phyloP scores from a whole-genome alignment of 2,113 vertebrate genomes.

The Telmatochromis sp. region DNA sequence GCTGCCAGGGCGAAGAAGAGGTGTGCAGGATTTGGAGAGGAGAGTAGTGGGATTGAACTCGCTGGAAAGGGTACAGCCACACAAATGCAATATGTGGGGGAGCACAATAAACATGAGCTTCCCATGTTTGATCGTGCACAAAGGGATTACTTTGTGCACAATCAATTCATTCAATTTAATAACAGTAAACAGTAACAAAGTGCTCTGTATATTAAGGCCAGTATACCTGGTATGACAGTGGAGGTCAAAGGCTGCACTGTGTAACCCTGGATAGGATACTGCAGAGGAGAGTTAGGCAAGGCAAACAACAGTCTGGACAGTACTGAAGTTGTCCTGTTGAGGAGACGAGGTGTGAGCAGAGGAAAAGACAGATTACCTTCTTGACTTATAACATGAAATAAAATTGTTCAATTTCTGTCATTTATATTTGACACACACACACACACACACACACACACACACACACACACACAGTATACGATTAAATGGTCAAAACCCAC shows the following conservation, averaged over 20 bases:
- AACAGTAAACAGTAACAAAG: not conserved
- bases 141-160: fast-evolving
- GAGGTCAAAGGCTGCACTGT: conserved; percentile 10
- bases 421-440: not conserved
- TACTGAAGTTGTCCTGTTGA: conserved; percentile 1
- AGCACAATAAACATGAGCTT: not conserved
- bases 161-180: not conserved
- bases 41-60: fast-evolving
- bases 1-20: not conserved
- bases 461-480: not conserved
- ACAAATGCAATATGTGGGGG: not conserved
- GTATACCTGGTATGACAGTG: not conserved
- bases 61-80: not conserved
- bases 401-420: not conserved
- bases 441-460: not conserved
- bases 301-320: conserved; percentile 14
- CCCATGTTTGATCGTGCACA: not conserved
- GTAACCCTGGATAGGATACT: conserved; percentile 48
- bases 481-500: not conserved
- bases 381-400: not conserved
- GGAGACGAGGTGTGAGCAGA: not conserved
- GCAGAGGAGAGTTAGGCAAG: conserved; percentile 44
- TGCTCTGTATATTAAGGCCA: not conserved
- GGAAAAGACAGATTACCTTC: not conserved
- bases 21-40: not conserved